These are phyloP conservation scores for Papilio demoleus DNA, from an alignment of 2,888 invertebrate genomes.

Conservation along the genomic window DNA sequence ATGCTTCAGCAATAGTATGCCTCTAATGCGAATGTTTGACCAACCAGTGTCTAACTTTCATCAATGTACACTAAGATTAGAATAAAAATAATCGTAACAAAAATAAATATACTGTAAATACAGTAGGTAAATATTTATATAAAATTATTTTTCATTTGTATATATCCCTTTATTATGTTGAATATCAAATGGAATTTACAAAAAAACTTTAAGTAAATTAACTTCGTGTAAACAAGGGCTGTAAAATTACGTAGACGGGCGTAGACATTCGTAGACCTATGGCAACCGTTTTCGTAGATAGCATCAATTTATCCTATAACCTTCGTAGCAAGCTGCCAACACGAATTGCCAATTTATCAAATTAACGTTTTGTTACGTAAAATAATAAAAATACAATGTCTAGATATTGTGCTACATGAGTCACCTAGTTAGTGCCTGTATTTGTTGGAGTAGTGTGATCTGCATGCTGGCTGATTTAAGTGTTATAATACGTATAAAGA, in stretches of 20 bases:
- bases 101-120: too few species aligned
- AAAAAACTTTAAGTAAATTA: neutral
- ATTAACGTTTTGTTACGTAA: conserved; percentile 23
- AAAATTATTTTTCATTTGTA: too few species aligned
- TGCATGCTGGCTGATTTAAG: too few species aligned
- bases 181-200: too few species aligned
- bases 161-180: too few species aligned
- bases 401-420: neutral
- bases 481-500: too few species aligned
- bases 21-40: neutral
- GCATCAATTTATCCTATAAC: conserved; percentile 21
- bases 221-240: neutral
- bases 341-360: conserved; percentile 22
- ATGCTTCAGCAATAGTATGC: neutral
- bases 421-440: too few species aligned
- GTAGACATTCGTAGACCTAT: conserved; percentile 15
- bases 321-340: conserved; percentile 17
- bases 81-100: too few species aligned
- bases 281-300: conserved; percentile 8
- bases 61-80: too few species aligned
- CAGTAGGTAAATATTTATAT: too few species aligned
- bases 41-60: too few species aligned
- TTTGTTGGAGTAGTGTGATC: too few species aligned
- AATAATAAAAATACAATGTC: neutral
- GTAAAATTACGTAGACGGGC: neutral